phyloP scores from a whole-genome alignment of 2,113 vertebrate genomes.

The Dissostichus mawsoni region DNA sequence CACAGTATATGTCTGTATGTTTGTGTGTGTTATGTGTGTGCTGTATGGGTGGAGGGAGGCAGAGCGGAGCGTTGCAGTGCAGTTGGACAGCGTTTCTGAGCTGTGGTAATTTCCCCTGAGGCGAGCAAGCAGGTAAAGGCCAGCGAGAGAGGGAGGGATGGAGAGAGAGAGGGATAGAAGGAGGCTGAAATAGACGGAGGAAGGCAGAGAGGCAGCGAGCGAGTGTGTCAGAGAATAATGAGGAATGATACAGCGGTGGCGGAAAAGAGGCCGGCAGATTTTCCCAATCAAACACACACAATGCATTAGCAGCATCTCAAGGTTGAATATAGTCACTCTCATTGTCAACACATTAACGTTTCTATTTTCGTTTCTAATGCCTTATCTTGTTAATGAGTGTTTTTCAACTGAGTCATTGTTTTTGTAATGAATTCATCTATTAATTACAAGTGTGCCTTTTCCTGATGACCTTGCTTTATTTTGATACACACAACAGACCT shows the following conservation, averaged over 20 bases:
- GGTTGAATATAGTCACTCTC: constrained; percentile 41
- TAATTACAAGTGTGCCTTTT: constrained; percentile 70
- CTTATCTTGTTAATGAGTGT: constrained; percentile 72
- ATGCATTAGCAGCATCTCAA: constrained; percentile 31
- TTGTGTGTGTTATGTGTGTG: constrained; percentile 39
- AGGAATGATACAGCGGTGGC: constrained; percentile 74
- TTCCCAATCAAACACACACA: constrained; percentile 43
- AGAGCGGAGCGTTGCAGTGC: constrained; percentile 60
- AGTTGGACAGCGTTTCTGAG: constrained; percentile 73
- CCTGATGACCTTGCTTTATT: constrained; percentile 79
- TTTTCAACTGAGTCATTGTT: constrained; percentile 75
- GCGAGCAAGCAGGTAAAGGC: constrained; percentile 80
- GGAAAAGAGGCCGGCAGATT: constrained; percentile 51
- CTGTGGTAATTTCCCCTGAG: constrained; percentile 84
- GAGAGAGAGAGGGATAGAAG: constrained; percentile 14
- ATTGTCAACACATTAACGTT: constrained; percentile 61
- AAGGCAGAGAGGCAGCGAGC: constrained; percentile 44
- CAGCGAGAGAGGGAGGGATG: constrained; percentile 61
- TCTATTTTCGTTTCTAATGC: constrained; percentile 68
- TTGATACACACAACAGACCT: constrained; percentile 68
- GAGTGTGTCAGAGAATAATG: constrained; percentile 77
- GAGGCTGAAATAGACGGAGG: constrained; percentile 32
- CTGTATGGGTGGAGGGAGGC: constrained; percentile 50
- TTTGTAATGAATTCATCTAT: constrained; percentile 75
- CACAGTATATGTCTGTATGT: constrained; percentile 19